Base-by-base conservation (phyloP, 2,797 vertebrate species). In the Chaetophractus vellerosus region DNA sequence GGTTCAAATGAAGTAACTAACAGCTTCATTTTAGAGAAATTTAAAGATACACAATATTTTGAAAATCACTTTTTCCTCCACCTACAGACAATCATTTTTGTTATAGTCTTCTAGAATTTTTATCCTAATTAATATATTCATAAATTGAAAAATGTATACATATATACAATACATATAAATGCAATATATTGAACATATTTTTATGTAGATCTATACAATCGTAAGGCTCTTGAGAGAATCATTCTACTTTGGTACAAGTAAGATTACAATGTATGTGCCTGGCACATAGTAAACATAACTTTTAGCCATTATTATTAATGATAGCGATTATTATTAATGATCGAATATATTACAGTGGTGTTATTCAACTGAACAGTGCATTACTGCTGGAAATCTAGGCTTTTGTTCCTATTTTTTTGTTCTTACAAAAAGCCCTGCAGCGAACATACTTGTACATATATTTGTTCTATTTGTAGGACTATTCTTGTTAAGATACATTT, bases 91-190 rank as follows among this genome's bases (percentile, higher is more conserved):
- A 85, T 66, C 74, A 90, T 50, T 94, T 91, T 72, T 80, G 31
- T 88, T 68, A 50, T 21, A 86, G 26, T 90, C n/a, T 15, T 81
- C 24, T 55, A 78, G 26, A 94, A 78, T 88, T 88, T 90, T 86
- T 94, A 21, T 79, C 61, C 33, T 45, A 76, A 24, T 63, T 6
- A 80, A 52, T 61, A 76, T 71, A 66, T 85, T 82, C n/a, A 79
- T 80, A 84, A 88, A 68, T 36, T 21, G 55, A 90, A 96, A 93
- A 6, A 64, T 61, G 33, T 2, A 24, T 78, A 81, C 57, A 83
- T 79, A 68, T 74, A 50, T n/a, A 28, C 61, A 95, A 74, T 69
- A 89, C 1, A 72, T 66, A 64, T 9, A 79, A 79, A 92, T 79
- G 4, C 8, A 79, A 69, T 84, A 48, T 3, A 52, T 21, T 41